phyloP scores from a whole-genome alignment of 2,888 invertebrate species.

The Macaria liturata region DNA sequence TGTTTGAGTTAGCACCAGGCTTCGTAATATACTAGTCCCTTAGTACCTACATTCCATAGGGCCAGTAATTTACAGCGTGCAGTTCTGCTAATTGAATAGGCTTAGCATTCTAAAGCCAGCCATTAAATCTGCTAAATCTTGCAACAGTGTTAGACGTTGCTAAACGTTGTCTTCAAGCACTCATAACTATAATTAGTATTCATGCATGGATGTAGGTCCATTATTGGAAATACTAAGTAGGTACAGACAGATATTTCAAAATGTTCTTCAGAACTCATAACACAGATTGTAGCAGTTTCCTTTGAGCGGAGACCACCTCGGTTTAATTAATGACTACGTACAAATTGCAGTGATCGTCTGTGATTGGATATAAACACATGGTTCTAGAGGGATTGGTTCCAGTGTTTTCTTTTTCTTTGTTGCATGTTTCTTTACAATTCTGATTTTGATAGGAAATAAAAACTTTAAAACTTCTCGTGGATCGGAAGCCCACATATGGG shows the following conservation, averaged over 20 bases:
- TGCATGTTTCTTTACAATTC: too few species aligned
- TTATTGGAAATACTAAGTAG: slow-evolving; percentile 24
- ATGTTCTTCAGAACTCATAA: slow-evolving; percentile 47
- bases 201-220: slow-evolving; percentile 19
- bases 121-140: slow-evolving; percentile 1
- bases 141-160: slow-evolving; percentile 18
- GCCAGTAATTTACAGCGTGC: too few species aligned
- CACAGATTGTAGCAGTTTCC: slow-evolving; percentile 36
- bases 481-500: too few species aligned
- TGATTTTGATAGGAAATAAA: too few species aligned
- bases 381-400: too few species aligned
- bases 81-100: not conserved
- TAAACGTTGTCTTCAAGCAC: slow-evolving; percentile 16
- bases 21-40: too few species aligned
- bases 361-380: not conserved
- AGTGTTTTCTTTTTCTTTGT: too few species aligned
- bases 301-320: slow-evolving; percentile 50
- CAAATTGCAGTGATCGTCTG: slow-evolving; percentile 47
- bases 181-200: slow-evolving; percentile 23
- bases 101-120: not conserved
- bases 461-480: too few species aligned
- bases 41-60: too few species aligned
- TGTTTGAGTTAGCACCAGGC: too few species aligned
- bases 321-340: slow-evolving; percentile 58
- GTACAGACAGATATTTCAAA: slow-evolving; percentile 40